Evolutionary conservation across 2,888 invertebrate genomes (phyloP).

Genomic region (Girardia tigrina): DNA sequence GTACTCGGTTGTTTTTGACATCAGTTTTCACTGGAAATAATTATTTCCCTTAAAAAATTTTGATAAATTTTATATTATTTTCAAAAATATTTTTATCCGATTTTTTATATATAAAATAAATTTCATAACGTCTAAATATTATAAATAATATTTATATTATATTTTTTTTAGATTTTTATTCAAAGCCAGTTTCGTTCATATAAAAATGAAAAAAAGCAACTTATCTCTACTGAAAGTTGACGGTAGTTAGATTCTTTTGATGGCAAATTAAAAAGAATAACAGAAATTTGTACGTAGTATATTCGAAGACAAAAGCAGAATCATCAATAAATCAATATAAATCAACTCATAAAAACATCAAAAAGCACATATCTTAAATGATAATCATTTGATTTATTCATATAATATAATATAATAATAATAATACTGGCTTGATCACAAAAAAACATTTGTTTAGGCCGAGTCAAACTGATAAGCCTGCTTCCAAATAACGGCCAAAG

Average conservation of each 20-base stretch:
- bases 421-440: conserved; percentile 17
- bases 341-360: conserved; percentile 23
- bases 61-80: too few species aligned
- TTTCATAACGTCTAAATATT: too few species aligned
- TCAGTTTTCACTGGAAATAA: too few species aligned
- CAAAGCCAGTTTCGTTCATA: background rate
- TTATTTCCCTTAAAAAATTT: too few species aligned
- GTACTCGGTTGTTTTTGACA: too few species aligned
- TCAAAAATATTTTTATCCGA: too few species aligned
- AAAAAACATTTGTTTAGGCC: conserved; percentile 17
- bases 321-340: conserved; percentile 23
- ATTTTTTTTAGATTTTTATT: too few species aligned
- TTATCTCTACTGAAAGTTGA: background rate
- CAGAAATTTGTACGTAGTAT: background rate
- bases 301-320: conserved; percentile 4
- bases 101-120: too few species aligned
- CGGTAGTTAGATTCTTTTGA: background rate
- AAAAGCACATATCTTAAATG: conserved; percentile 18
- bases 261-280: background rate
- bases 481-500: conserved; percentile 89
- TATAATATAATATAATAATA: too few species aligned
- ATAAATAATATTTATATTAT: too few species aligned
- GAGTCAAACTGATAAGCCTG: conserved; percentile 64
- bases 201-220: background rate
- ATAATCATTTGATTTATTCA: background rate